These are phyloP conservation scores for Pantherophis vulpinus DNA, from an alignment of 2,797 vertebrate species.

Conservation along the genomic window DNA sequence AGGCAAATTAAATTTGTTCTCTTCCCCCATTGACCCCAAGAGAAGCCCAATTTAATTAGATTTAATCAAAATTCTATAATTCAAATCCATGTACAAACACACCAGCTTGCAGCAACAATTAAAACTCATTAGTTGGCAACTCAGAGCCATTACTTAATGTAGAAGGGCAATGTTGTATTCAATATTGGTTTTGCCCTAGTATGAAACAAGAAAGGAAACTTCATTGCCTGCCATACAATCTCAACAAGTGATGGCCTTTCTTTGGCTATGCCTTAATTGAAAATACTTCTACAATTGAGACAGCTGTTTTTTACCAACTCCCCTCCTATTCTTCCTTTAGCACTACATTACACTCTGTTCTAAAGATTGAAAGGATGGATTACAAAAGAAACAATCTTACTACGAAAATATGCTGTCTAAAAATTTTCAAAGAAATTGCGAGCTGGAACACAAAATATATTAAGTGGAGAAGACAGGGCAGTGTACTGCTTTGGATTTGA, in stretches of 20 bases:
- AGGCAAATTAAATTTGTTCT: background rate
- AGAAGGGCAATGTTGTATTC: background rate
- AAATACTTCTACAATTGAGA: background rate
- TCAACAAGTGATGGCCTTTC: background rate
- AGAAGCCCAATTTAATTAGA: background rate
- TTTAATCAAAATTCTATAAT: background rate
- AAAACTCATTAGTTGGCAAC: background rate
- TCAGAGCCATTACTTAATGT: background rate
- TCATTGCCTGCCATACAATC: background rate
- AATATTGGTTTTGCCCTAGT: background rate
- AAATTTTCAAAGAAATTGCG: background rate
- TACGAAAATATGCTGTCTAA: background rate
- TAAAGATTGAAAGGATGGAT: background rate
- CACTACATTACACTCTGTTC: background rate
- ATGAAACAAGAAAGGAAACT: background rate
- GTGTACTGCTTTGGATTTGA: background rate
- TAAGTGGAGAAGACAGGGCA: background rate
- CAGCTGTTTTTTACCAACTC: background rate
- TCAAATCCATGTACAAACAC: background rate
- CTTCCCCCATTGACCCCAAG: background rate
- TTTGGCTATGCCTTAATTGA: background rate
- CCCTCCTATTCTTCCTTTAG: background rate
- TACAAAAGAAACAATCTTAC: background rate
- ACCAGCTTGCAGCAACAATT: background rate
- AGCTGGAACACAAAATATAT: background rate